Evolutionary conservation across 2,888 invertebrate genomes (phyloP).

Genomic region (Lithosia quadra): DNA sequence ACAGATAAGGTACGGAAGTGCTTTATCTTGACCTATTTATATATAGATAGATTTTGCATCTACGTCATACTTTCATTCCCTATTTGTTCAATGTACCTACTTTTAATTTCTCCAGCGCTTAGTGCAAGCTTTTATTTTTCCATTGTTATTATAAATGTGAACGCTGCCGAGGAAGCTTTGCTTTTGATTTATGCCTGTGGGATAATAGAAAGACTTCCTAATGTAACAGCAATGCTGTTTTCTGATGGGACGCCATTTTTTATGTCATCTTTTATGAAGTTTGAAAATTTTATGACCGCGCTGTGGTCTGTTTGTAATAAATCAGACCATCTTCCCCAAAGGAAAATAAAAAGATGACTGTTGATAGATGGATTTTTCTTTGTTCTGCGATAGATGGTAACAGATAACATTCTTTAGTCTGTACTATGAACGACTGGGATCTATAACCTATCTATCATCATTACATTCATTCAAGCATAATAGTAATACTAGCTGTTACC

Average conservation of each 20-base stretch:
- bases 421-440: neutral
- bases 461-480: neutral
- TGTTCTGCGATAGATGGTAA: neutral
- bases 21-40: too few species aligned
- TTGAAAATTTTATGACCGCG: neutral
- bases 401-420: neutral
- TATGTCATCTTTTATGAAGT: neutral
- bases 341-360: neutral
- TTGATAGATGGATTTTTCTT: too few species aligned
- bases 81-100: slow-evolving; percentile 40
- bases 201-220: slow-evolving; percentile 26
- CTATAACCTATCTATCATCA: neutral
- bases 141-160: slow-evolving; percentile 47
- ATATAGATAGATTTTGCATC: neutral
- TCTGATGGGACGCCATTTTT: slow-evolving; percentile 1
- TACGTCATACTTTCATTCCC: slow-evolving; percentile 3
- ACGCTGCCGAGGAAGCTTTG: slow-evolving; percentile 36
- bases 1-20: too few species aligned
- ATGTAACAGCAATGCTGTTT: slow-evolving; percentile 3
- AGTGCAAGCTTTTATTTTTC: slow-evolving; percentile 42
- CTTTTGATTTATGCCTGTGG: slow-evolving; percentile 36
- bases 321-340: neutral
- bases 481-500: too few species aligned
- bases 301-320: neutral
- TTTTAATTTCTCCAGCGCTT: slow-evolving; percentile 55